Evolutionary conservation across 2,113 vertebrate genomes (phyloP).

Genomic region (Gobio gobio): DNA sequence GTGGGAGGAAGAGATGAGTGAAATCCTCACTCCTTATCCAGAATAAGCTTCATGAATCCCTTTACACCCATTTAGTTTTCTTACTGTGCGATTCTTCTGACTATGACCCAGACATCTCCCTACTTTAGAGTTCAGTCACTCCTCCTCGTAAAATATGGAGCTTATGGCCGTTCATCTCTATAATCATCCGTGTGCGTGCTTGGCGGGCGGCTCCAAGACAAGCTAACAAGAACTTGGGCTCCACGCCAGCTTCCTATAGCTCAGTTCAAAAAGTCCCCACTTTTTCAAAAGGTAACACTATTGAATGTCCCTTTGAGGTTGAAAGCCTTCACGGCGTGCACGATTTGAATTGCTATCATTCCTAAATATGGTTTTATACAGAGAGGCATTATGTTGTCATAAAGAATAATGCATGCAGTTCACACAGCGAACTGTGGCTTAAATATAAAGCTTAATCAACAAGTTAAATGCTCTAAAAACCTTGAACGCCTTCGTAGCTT

Average conservation of each 20-base stretch:
- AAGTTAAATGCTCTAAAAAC: slow-evolving; percentile 13
- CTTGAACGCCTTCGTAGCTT: not conserved
- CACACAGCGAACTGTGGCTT: slow-evolving; percentile 19
- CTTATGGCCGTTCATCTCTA: slow-evolving; percentile 77
- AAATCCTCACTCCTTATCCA: slow-evolving; percentile 74
- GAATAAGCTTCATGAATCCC: slow-evolving; percentile 76
- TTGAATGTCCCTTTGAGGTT: slow-evolving; percentile 53
- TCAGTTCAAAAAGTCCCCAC: slow-evolving; percentile 51
- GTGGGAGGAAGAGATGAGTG: slow-evolving; percentile 64
- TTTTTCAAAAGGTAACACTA: slow-evolving; percentile 46
- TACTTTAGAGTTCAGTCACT: slow-evolving; percentile 71
- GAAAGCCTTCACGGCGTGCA: slow-evolving; percentile 28
- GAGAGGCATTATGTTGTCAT: slow-evolving; percentile 33
- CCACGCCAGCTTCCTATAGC: slow-evolving; percentile 61
- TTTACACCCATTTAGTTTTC: slow-evolving; percentile 75
- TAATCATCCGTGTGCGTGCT: slow-evolving; percentile 71
- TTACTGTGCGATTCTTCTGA: slow-evolving; percentile 61
- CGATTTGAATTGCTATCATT: slow-evolving; percentile 48
- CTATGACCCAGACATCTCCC: slow-evolving; percentile 61
- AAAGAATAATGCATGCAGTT: slow-evolving; percentile 23
- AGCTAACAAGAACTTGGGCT: slow-evolving; percentile 65
- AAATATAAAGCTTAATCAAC: slow-evolving; percentile 38
- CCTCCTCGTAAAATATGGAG: slow-evolving; percentile 69
- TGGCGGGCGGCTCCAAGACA: slow-evolving; percentile 56
- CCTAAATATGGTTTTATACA: slow-evolving; percentile 47